phyloP scores from a whole-genome alignment of 2,797 vertebrate species.

The Eleutherodactylus coqui region DNA sequence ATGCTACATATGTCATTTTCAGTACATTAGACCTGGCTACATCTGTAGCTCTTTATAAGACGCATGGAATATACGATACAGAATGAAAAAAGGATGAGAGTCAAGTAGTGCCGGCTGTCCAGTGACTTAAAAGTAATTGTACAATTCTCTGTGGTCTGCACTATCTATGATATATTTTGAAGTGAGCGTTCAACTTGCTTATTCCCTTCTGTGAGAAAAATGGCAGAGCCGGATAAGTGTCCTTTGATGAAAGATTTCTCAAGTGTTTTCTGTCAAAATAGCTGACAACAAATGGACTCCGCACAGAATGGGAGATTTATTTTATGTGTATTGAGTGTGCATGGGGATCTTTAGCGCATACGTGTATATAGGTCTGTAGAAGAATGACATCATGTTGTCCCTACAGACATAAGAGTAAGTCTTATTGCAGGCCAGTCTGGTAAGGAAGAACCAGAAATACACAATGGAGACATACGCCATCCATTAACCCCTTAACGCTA shows the following conservation, averaged over 20 bases:
- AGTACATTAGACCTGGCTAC: neutral
- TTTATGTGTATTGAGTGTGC: neutral
- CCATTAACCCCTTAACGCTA: no score
- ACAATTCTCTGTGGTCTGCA: slow-evolving; percentile 42
- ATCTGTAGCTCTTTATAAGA: slow-evolving; percentile 30
- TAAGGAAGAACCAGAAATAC: no score
- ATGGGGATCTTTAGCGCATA: slow-evolving; percentile 7
- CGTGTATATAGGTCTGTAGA: neutral
- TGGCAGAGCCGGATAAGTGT: slow-evolving; percentile 32
- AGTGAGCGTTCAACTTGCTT: slow-evolving; percentile 14
- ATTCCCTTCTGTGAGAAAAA: slow-evolving; percentile 46
- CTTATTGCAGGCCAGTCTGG: neutral
- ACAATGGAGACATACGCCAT: no score
- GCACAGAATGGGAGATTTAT: slow-evolving; percentile 13
- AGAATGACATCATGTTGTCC: neutral
- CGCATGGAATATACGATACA: slow-evolving; percentile 44
- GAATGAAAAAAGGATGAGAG: slow-evolving; percentile 13
- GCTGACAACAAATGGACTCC: slow-evolving; percentile 13
- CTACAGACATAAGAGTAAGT: neutral
- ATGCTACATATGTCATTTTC: neutral
- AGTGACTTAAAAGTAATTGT: slow-evolving; percentile 47
- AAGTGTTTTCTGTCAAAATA: slow-evolving; percentile 26
- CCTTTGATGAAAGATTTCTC: slow-evolving; percentile 45
- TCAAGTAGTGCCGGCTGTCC: slow-evolving; percentile 33
- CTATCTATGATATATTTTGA: slow-evolving; percentile 39